Conservation (phyloP, 23 tunicate species). For the Botrylloides violaceus region DNA sequence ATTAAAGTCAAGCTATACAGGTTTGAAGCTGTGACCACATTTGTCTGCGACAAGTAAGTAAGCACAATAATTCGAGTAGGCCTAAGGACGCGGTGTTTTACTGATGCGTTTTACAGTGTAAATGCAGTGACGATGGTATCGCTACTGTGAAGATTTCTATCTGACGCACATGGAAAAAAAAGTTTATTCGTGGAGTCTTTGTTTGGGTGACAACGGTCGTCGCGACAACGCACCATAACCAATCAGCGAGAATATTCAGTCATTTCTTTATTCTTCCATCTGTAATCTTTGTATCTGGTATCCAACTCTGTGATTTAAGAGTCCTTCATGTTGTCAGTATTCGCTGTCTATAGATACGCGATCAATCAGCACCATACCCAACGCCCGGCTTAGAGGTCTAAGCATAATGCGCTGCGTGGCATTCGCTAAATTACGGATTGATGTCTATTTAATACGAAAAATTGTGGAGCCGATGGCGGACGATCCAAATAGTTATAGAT, state of each 20-base stretch:
- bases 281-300: neutral
- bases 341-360: neutral
- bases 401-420: too few species aligned
- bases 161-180: neutral
- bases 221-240: neutral
- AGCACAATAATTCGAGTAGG: too few species aligned
- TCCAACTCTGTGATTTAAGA: neutral
- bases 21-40: neutral
- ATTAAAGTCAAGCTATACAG: neutral
- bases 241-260: neutral
- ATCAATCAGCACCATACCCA: neutral
- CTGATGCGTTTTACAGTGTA: neutral
- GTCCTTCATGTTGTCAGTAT: neutral
- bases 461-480: too few species aligned
- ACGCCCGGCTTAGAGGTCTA: neutral
- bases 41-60: neutral
- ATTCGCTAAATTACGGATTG: too few species aligned
- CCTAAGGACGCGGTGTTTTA: neutral
- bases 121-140: neutral
- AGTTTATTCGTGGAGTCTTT: neutral
- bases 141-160: constrained; percentile 1
- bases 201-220: neutral
- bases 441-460: too few species aligned
- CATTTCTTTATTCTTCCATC: neutral
- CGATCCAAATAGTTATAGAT: too few species aligned